These are phyloP conservation scores for Meteorus sp. DNA, from an alignment of 1,140 invertebrate species.

Conservation along the genomic window DNA sequence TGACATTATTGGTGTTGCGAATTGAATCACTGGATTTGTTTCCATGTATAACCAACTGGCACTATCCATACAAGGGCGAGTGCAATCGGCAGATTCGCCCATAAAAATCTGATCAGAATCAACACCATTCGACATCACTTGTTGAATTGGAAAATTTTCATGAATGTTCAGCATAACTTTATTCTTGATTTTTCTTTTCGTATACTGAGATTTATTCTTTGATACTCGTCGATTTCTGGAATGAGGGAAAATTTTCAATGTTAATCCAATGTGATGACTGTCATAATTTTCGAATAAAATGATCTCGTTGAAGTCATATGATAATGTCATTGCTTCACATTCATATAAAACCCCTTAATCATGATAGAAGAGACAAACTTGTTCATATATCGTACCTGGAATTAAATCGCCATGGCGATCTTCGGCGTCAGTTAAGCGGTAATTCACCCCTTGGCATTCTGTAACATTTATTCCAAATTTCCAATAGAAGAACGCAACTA, in stretches of 20 bases:
- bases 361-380: too few species aligned
- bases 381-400: slow-evolving; percentile 34
- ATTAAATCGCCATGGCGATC: slow-evolving; percentile 33
- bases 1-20: slow-evolving; percentile 20
- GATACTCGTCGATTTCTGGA: slow-evolving; percentile 28
- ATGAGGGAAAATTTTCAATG: slow-evolving; percentile 12
- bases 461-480: slow-evolving; percentile 70
- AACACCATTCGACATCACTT: slow-evolving; percentile 19
- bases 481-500: slow-evolving; percentile 68
- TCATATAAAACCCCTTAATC: too few species aligned
- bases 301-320: neutral
- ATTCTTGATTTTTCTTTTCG: slow-evolving; percentile 11
- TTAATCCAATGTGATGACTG: neutral
- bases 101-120: slow-evolving; percentile 10
- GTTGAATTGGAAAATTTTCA: slow-evolving; percentile 11
- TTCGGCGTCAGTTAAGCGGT: slow-evolving; percentile 51
- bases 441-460: slow-evolving; percentile 50
- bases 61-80: slow-evolving; percentile 41
- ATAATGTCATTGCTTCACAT: too few species aligned
- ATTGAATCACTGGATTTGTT: slow-evolving; percentile 30
- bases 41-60: slow-evolving; percentile 49
- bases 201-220: slow-evolving; percentile 14
- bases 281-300: neutral
- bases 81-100: slow-evolving; percentile 22
- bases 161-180: slow-evolving; percentile 30